A percentile compares a stretch with the other conserved stretches of the same genome.
Conservation (phyloP, 1,140 invertebrate species). For the Bombus huntii region DNA sequence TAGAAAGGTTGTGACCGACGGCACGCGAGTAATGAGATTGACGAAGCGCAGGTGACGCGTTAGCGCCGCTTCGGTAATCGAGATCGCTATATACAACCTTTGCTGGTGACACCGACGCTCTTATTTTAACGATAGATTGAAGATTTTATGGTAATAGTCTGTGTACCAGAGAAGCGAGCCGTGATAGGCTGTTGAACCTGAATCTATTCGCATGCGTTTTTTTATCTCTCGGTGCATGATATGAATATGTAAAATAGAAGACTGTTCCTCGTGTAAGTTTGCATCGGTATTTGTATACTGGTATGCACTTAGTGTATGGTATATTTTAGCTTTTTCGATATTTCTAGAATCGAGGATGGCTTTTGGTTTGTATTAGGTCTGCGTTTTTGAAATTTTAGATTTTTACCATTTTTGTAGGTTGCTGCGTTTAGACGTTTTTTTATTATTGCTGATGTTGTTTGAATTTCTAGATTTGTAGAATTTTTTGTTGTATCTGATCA, state of each 20-base stretch:
- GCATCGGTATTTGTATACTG: background rate
- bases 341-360: background rate
- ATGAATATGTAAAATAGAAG: too few relatives aligned
- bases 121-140: background rate
- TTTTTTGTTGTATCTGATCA: too few relatives aligned
- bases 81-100: background rate
- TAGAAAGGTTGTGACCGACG: slow-evolving; percentile 20
- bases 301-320: background rate
- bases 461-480: too few relatives aligned
- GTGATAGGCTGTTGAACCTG: background rate
- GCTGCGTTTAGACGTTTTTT: too few relatives aligned
- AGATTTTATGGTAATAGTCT: background rate
- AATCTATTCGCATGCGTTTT: background rate
- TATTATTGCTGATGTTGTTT: too few relatives aligned
- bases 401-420: too few relatives aligned
- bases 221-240: background rate
- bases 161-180: background rate
- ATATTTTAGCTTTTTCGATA: too few relatives aligned
- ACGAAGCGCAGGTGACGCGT: slow-evolving; percentile 12
- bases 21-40: slow-evolving; percentile 35
- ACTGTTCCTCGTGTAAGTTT: background rate
- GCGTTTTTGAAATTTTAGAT: background rate
- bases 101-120: background rate
- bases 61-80: slow-evolving; percentile 1
- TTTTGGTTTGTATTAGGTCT: too few relatives aligned